A percentile compares a stretch with the other conserved stretches of the same genome.
phyloP scores from a whole-genome alignment of 2,797 vertebrate species.

The Microctenopoma steveboyesi region DNA sequence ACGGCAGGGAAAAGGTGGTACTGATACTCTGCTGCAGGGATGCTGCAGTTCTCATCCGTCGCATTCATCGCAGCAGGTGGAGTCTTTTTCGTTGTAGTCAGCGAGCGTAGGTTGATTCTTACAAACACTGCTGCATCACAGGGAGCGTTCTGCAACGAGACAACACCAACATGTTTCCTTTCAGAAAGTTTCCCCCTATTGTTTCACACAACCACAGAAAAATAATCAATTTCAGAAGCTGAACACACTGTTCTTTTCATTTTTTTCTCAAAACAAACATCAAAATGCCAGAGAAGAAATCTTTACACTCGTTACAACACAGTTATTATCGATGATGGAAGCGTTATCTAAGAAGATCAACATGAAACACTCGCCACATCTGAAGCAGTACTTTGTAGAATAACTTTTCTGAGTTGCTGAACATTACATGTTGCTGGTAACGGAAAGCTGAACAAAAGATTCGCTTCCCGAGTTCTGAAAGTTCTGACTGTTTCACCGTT shows the following conservation, averaged over 20 bases:
- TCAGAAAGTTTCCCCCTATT: constrained; percentile 38
- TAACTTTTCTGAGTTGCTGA: background rate
- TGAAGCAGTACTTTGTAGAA: background rate
- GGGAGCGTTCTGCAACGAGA: constrained; percentile 17
- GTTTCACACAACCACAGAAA: background rate
- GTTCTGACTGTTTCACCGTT: too few relatives aligned
- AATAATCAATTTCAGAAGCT: too few relatives aligned
- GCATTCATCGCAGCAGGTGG: constrained; percentile 52
- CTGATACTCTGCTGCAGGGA: constrained; percentile 75
- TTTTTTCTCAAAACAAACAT: background rate
- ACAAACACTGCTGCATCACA: constrained; percentile 14
- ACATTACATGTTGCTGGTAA: background rate
- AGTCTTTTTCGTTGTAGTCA: background rate
- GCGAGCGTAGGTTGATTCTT: constrained; percentile 2
- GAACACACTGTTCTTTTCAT: too few relatives aligned
- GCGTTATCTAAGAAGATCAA: background rate
- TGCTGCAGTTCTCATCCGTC: constrained; percentile 31
- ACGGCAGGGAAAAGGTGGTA: constrained; percentile 77
- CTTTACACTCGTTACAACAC: background rate
- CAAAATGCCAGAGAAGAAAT: background rate
- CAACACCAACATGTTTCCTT: constrained; percentile 46
- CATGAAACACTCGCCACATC: background rate
- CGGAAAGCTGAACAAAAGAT: background rate
- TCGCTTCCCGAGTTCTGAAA: background rate
- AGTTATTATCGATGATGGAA: background rate